Base-by-base conservation (phyloP, 1,140 invertebrate species). In the Saccostrea cuccullata region DNA sequence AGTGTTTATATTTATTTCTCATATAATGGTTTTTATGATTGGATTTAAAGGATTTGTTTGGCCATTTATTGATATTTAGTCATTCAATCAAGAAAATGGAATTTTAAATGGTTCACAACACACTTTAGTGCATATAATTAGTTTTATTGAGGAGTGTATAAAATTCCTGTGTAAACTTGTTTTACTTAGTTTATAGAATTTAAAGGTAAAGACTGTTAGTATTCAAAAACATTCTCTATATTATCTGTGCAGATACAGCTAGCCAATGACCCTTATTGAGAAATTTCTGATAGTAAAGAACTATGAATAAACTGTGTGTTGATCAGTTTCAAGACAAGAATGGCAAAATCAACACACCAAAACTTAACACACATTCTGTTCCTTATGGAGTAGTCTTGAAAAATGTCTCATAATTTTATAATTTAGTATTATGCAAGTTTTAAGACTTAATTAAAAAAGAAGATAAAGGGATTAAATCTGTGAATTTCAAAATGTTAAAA, bases 111-210 rank as follows among this genome's bases (percentile, higher is more conserved):
- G 77, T 77, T 73, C 82, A 47, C 36, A 30, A 23, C 70, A 73
- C 20, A 73, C 26, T 77, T 30, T 30, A 40, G 26, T 77, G 30
- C 47, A 82, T n/a, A n/a, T n/a, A n/a, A n/a, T 40, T 47, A 47
- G 47, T 47, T 47, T 47, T 47, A 73, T 67, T 70, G 36, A 55
- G 85, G 85, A 70, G 85, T 40, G 60, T 70, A 70, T 70, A 86
- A 55, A 36, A 40, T 40, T 86, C 60, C 64, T 60, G 58, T 85
- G 47, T 85, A 77, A 77, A 77, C 70, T 77, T 77, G 70, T 30
- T 77, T 77, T 26, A 77, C 23, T 26, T 15, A 30, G 9, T 47
- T 47, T 36, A 77, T 36, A 26, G 30, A 77, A 77, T 77, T 77
- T 40, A 77, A 77, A 77, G 70, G 70, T 77, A 77, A 36, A 77